Base-by-base conservation (phyloP, 2,888 invertebrate genomes). In the Amphipyra tragopoginis region DNA sequence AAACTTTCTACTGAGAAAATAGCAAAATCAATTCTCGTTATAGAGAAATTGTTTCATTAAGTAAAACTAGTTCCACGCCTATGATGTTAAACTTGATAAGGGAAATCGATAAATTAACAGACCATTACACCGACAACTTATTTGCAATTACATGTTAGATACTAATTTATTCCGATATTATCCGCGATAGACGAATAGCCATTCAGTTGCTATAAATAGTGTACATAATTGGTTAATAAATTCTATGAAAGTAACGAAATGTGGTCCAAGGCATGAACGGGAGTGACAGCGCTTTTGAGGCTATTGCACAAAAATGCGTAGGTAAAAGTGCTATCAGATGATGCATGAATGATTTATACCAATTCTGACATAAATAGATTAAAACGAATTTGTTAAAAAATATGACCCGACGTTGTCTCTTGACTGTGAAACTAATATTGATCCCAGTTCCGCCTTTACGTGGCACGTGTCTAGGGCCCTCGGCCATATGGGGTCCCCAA, bases 221-320 rank as follows among this genome's bases (percentile, higher is more conserved):
- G 62, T 53, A 76, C 65, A 47, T 79, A 69, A 79, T 73, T 69
- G 68, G 61, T 63, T 50, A 49, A 64, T 71, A 66, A 71, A 78
- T 72, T 69, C 43, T 72, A 53, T 60, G 40, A 55, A 42, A 34
- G 39, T 15, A 50, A 36, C 7, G 21, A 51, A 53, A 26, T 8
- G 9, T 0, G 3, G 26, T 49, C 0, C n/a, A 10, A 56, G 36
- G 4, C 14, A 44, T 13, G 1, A 52, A 33, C 45, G 15, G 11
- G 2, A 21, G 70, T 58, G 58, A 5, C 10, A 42, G 21, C 11
- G 42, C 36, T 14, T 9, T 42, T 14, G 8, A 0, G 6, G 14
- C 2, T 2, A 40, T 3, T 2, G 14, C n/a, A n/a, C n/a, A n/a
- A 38, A 21, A 36, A 38, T 9, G 0, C n/a, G 13, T 0, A 9